phyloP scores from a whole-genome alignment of 2,888 invertebrate species.

The Cheilosia impressa region DNA sequence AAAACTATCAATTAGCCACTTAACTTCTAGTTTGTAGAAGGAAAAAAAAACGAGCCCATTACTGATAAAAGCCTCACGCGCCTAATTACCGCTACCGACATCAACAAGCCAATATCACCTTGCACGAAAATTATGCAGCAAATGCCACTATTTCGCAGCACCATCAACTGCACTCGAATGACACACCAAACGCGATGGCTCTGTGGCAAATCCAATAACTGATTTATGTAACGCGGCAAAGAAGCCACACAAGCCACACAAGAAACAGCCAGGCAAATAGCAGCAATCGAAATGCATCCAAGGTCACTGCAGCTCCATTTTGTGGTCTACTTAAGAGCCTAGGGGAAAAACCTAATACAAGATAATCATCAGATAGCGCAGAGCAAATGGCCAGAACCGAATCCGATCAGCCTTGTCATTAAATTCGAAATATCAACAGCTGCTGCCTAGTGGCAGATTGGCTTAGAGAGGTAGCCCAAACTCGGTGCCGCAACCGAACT shows the following conservation, averaged over 20 bases:
- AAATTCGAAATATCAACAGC: constrained; percentile 11
- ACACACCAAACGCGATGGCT: constrained; percentile 24
- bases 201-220: constrained; percentile 47
- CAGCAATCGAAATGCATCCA: constrained; percentile 32
- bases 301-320: constrained; percentile 41
- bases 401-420: constrained; percentile 39
- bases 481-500: constrained; percentile 10
- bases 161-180: constrained; percentile 23
- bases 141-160: background rate
- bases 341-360: constrained; percentile 7
- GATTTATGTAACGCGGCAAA: constrained; percentile 32
- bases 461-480: background rate
- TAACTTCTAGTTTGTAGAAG: constrained; percentile 6
- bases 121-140: constrained; percentile 20
- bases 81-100: constrained; percentile 36
- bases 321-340: constrained; percentile 35
- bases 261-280: background rate
- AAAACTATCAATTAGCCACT: constrained; percentile 36
- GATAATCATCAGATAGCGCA: background rate
- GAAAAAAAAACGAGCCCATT: constrained; percentile 8
- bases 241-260: constrained; percentile 44
- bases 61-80: constrained; percentile 20
- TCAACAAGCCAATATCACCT: constrained; percentile 15
- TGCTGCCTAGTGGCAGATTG: constrained; percentile 18
- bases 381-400: constrained; percentile 42